Base-by-base conservation (phyloP, 2,888 invertebrate genomes). In the Trisateles emortualis region DNA sequence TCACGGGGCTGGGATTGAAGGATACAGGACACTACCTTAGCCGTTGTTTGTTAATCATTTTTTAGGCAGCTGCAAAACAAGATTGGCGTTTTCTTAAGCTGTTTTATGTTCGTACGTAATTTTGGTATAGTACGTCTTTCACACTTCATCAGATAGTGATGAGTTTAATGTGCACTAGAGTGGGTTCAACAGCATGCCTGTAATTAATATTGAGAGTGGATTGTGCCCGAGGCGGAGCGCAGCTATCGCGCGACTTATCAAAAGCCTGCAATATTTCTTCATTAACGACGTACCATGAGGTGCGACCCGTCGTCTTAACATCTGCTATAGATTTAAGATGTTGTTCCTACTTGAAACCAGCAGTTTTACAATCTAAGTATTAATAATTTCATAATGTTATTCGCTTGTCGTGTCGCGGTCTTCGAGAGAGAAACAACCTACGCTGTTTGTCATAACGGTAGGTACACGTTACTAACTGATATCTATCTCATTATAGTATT, bases 201-300 rank as follows among this genome's bases (percentile, higher is more conserved):
- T 86, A 87, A 87, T 89, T 86, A 89, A 86, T 85, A 84, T 79
- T 67, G 75, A 72, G 79, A 70, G 72, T 60, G 69, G 72, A 72
- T 74, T 70, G 61, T 68, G 64, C 80, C 70, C 72, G 76, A 75
- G 81, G 82, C 79, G 77, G 79, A 69, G 72, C 72, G 76, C 74
- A 68, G 73, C 81, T 90, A 90, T 90, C 90, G 79, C 67, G 68
- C 72, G 77, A 76, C 78, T 86, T 88, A 91, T 90, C 89, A 83
- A 81, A 81, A 79, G 77, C 80, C 72, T 66, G 88, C 87, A 84
- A 90, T 91, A 91, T 91, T 91, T 91, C 90, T 90, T 91, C 90
- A 92, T 90, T 90, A 90, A 88, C 83, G 81, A 86, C 83, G 78
- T 74, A 78, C 78, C 79, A 81, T 66, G 78, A 78, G 74, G 78